phyloP scores from a whole-genome alignment of 37 sponge, comb jelly and placozoan species.

The Lycopodina hypogea region DNA sequence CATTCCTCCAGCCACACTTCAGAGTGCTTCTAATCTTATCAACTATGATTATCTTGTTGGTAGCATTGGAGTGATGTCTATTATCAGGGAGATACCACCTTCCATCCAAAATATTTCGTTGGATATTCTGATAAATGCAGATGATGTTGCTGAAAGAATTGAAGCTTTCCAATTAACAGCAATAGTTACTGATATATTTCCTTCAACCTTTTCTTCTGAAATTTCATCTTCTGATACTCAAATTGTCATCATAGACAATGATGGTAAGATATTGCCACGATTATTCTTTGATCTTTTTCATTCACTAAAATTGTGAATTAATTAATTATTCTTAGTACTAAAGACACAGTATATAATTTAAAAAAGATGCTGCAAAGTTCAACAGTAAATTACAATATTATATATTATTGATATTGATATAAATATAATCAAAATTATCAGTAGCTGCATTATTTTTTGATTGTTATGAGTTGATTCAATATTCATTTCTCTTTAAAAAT shows the following conservation, averaged over 20 bases:
- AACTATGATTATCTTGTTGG: not conserved
- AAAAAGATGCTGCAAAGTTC: too few species aligned
- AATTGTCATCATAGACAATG: slow-evolving; percentile 4
- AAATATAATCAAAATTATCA: too few species aligned
- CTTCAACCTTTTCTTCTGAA: not conserved
- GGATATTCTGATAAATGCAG: not conserved
- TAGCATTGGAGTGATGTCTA: not conserved
- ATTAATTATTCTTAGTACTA: not conserved
- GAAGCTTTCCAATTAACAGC: not conserved
- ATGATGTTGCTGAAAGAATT: slow-evolving; percentile 4
- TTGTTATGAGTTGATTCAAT: too few species aligned
- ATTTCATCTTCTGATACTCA: not conserved
- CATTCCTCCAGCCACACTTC: not conserved
- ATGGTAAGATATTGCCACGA: not conserved
- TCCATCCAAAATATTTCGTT: not conserved
- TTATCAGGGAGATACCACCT: not conserved
- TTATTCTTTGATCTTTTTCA: not conserved
- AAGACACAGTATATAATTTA: too few species aligned
- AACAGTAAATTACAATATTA: too few species aligned
- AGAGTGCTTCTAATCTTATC: not conserved
- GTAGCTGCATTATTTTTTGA: too few species aligned
- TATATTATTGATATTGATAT: too few species aligned
- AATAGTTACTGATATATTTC: not conserved
- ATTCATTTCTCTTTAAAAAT: too few species aligned
- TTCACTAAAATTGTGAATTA: not conserved